phyloP scores from a whole-genome alignment of 2,113 vertebrate genomes.

The Oncorhynchus clarkii region DNA sequence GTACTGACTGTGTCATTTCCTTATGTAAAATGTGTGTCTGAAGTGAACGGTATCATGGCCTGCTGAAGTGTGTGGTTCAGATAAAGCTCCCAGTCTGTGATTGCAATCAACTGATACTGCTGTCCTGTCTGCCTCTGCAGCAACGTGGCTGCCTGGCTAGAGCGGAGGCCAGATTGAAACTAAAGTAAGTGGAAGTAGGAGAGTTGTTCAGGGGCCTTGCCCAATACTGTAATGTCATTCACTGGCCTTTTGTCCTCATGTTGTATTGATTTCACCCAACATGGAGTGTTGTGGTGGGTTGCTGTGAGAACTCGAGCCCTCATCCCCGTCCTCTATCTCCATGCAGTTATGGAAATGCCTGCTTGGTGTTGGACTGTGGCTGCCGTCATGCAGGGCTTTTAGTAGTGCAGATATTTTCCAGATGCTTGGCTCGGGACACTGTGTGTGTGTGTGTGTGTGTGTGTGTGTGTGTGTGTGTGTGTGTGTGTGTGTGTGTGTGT shows the following conservation, averaged over 20 bases:
- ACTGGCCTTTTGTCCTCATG: slow-evolving; percentile 47
- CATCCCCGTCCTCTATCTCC: slow-evolving; percentile 33
- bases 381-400: slow-evolving; percentile 41
- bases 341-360: slow-evolving; percentile 55
- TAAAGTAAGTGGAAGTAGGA: not conserved
- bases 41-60: no score
- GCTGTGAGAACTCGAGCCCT: slow-evolving; percentile 35
- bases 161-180: not conserved
- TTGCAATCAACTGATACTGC: not conserved
- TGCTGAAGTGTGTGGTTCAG: no score
- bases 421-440: slow-evolving; percentile 53
- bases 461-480: slow-evolving; percentile 24
- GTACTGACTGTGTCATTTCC: no score
- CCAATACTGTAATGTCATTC: slow-evolving; percentile 33
- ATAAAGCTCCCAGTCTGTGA: not conserved
- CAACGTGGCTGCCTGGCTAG: no score
- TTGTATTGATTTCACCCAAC: slow-evolving; percentile 58
- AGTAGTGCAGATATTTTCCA: slow-evolving; percentile 55
- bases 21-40: no score
- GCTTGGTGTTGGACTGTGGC: slow-evolving; percentile 51
- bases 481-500: not conserved
- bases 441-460: not conserved
- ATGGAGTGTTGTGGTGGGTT: slow-evolving; percentile 27
- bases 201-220: not conserved
- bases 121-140: no score